Percentiles rank a stretch among this genome's conserved stretches.
Evolutionary conservation across 2,113 vertebrate species (phyloP).

Genomic region (Apodemus sylvaticus): DNA sequence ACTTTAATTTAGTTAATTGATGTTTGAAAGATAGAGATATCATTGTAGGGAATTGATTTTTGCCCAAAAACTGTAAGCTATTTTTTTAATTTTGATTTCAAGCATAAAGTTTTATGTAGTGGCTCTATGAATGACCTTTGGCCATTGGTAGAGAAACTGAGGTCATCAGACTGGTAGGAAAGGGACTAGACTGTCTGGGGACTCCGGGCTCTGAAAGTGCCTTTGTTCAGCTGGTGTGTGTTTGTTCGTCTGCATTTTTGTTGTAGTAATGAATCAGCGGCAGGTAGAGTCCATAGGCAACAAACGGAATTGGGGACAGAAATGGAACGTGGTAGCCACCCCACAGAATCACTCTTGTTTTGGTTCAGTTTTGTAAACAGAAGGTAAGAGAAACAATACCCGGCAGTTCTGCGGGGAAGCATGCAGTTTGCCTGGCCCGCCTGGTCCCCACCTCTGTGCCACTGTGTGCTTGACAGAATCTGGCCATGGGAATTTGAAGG

Average conservation of each 20-base stretch:
- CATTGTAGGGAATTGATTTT: not conserved
- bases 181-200: not conserved
- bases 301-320: not conserved
- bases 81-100: not conserved
- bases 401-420: not conserved
- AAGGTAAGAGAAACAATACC: not conserved
- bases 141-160: not conserved
- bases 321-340: not conserved
- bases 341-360: not conserved
- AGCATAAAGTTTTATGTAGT: not conserved
- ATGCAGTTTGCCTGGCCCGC: not conserved
- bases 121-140: not conserved
- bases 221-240: not conserved
- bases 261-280: not conserved
- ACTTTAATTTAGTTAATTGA: conserved; percentile 54
- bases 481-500: not conserved
- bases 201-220: not conserved
- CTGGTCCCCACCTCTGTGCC: not conserved
- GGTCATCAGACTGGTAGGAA: not conserved
- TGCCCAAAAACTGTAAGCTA: not conserved
- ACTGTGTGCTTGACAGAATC: not conserved
- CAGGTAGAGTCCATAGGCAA: not conserved
- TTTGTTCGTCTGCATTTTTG: not conserved
- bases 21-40: conserved; percentile 22
- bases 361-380: not conserved